Base-by-base conservation (phyloP, 2,113 vertebrate species). In the Laticauda colubrina region DNA sequence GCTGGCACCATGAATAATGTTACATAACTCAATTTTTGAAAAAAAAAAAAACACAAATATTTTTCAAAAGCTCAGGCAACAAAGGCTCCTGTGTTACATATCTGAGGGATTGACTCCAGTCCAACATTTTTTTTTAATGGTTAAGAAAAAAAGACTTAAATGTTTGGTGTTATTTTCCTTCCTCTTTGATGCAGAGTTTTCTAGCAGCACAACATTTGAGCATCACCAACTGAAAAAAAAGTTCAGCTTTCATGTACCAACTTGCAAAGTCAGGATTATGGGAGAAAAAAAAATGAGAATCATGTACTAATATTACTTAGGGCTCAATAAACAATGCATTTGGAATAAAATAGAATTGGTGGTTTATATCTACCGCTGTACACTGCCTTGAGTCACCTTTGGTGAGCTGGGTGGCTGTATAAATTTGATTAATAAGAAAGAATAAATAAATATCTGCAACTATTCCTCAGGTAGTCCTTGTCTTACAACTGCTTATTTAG, bases 21-120 rank as follows among this genome's bases (percentile, higher is more conserved):
- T 93, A 53, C 92, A 93, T 93, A 90, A 90, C 75, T 34, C 64
- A 8, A 23, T 87, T 87, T 92, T 29, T 86, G 75, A 61, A 55
- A 86, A 56, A 90, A 93, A 59, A 81, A 90, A 90, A 59, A 20
- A 87, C 23, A 29, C 34, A 39, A 39, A 39, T 93, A 81, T 90
- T 24, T 86, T 90, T 45, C 23, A 61, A 85, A 57, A 57, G 39
- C 56, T 61, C 14, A 64, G 87, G 34, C 56, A 89, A 93, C 88
- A 93, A 93, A 90, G 89, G 14, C 81, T 90, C 45, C 61, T 93
- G 26, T 87, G 87, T 64, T 39, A 61, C 61, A 89, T 9, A 45
- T 48, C 54, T 43, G 9, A 18, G 23, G 10, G n/a, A 18, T 53
- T 92, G 26, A 24, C 20, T 87, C 51, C 88, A 2, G 45, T 92